A percentile compares a stretch with the other conserved stretches of the same genome.
These are phyloP conservation scores for Callocephalon fimbriatum DNA, from an alignment of 2,113 vertebrate genomes.

Conservation along the genomic window DNA sequence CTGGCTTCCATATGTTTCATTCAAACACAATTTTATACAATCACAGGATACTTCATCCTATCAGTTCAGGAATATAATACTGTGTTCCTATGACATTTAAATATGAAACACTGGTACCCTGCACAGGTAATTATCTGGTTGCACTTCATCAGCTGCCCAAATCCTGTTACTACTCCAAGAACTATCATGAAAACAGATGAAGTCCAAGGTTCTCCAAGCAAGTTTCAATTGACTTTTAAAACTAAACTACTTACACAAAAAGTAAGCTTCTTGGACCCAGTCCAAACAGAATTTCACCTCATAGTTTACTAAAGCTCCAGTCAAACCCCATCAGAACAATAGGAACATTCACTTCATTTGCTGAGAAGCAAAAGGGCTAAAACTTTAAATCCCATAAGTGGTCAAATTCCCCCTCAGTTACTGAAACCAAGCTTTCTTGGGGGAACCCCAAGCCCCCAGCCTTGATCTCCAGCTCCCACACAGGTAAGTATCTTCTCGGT, in stretches of 20 bases:
- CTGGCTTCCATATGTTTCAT: background rate
- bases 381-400: background rate
- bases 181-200: background rate
- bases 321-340: background rate
- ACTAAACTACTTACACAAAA: background rate
- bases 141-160: background rate
- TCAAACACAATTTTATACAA: background rate
- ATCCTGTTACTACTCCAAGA: background rate
- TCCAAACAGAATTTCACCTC: background rate
- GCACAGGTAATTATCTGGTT: background rate
- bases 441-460: background rate
- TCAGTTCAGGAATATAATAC: background rate
- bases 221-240: background rate
- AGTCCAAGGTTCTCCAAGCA: background rate
- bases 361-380: background rate
- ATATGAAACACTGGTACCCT: background rate
- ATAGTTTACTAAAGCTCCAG: background rate
- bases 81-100: background rate
- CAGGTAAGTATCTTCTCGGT: background rate
- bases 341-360: background rate
- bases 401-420: background rate
- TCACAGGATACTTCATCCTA: background rate
- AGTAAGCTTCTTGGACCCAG: background rate
- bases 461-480: background rate
- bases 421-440: background rate